phyloP scores from a whole-genome alignment of 2,888 invertebrate species.

The Acanthopleura granulata region DNA sequence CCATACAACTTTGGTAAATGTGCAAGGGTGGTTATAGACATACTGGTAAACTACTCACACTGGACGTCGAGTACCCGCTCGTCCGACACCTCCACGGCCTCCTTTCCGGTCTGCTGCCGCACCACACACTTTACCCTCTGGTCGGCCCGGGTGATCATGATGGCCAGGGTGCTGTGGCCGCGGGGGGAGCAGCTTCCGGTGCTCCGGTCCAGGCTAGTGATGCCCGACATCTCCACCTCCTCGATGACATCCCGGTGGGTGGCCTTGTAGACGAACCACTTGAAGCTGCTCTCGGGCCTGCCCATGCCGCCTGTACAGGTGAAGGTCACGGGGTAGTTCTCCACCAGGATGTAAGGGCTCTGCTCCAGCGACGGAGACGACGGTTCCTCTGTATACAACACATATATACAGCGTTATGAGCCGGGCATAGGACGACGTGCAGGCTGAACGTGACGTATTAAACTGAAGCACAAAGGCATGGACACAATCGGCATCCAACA shows the following conservation, averaged over 20 bases:
- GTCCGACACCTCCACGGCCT: neutral
- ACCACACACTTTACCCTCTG: neutral
- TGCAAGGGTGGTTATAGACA: too few species aligned
- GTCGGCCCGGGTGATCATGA: neutral
- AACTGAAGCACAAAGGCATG: too few species aligned
- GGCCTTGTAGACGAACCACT: neutral
- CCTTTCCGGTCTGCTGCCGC: neutral
- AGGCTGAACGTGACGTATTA: too few species aligned
- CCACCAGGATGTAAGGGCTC: neutral
- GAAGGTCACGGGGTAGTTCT: conserved; percentile 9
- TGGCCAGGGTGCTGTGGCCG: neutral
- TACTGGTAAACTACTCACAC: neutral
- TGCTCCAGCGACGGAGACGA: neutral
- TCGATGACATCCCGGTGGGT: neutral
- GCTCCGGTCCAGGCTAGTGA: neutral
- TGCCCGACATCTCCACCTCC: neutral
- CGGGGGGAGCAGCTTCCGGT: neutral
- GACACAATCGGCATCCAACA: too few species aligned
- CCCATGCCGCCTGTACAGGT: conserved; percentile 4
- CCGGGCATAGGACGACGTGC: too few species aligned
- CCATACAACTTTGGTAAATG: too few species aligned
- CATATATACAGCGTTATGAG: too few species aligned
- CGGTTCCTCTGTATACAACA: neutral
- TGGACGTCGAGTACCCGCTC: neutral
- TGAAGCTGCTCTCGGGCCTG: neutral